These are phyloP conservation scores for Plutomurus gul DNA, from an alignment of 1,140 invertebrate species.

Conservation along the genomic window DNA sequence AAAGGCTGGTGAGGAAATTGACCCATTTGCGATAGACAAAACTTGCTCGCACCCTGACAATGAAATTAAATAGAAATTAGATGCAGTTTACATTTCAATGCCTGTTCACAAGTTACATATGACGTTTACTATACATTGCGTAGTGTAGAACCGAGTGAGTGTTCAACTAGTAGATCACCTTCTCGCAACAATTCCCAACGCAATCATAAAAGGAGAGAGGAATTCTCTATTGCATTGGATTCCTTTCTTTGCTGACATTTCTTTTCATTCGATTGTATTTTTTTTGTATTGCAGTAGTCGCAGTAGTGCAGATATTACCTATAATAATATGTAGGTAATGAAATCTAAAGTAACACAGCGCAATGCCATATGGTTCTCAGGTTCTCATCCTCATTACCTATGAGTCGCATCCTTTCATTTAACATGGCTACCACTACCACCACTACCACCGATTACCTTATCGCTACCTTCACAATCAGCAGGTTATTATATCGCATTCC, in stretches of 20 bases:
- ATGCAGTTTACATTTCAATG: background rate
- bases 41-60: conserved; percentile 53
- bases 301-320: no score
- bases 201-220: background rate
- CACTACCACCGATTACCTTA: background rate
- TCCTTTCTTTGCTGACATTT: background rate
- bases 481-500: no score
- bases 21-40: conserved; percentile 57
- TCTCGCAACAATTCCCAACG: background rate
- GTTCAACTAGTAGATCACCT: background rate
- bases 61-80: conserved; percentile 16
- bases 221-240: background rate
- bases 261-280: background rate
- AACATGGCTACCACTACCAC: background rate
- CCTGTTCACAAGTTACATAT: no score
- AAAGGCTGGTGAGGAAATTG: conserved; percentile 83
- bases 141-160: background rate
- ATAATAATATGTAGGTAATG: no score
- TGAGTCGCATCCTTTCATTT: conserved; percentile 12
- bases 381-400: conserved; percentile 13
- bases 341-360: background rate
- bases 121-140: no score
- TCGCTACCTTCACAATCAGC: background rate
- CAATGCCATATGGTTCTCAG: conserved; percentile 19
- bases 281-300: no score